These are phyloP conservation scores for Chionodraco myersi DNA, from an alignment of 2,113 vertebrate species.

Conservation along the genomic window DNA sequence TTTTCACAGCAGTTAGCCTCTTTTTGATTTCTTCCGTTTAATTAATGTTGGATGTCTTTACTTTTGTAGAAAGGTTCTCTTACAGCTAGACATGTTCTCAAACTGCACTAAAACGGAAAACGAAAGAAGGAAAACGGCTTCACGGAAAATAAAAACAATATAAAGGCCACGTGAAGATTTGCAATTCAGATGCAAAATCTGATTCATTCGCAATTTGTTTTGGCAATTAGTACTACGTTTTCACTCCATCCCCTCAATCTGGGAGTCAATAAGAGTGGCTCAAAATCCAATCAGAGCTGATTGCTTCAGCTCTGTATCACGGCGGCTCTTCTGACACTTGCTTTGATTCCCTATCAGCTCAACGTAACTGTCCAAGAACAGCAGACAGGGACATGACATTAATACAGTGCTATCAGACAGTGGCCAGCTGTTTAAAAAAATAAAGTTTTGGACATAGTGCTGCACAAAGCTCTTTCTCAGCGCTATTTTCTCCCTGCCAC, in stretches of 20 bases:
- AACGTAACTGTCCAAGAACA: constrained; percentile 39
- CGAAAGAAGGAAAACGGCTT: constrained; percentile 23
- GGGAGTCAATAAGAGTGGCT: constrained; percentile 71
- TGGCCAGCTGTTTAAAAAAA: constrained; percentile 31
- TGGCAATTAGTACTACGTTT: constrained; percentile 67
- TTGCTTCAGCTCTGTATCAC: constrained; percentile 67
- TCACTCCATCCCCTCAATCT: constrained; percentile 61
- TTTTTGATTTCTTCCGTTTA: not conserved
- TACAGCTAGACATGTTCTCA: not conserved
- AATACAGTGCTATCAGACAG: constrained; percentile 68
- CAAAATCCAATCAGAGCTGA: constrained; percentile 78
- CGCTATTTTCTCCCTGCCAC: constrained; percentile 29
- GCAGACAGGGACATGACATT: constrained; percentile 48
- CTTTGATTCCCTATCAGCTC: constrained; percentile 54
- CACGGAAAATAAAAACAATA: not conserved
- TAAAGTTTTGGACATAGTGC: not conserved
- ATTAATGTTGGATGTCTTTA: not conserved
- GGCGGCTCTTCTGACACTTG: constrained; percentile 48
- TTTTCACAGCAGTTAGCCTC: constrained; percentile 14
- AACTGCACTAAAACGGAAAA: not conserved
- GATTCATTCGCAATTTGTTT: constrained; percentile 70
- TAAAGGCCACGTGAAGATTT: constrained; percentile 20
- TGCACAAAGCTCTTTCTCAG: constrained; percentile 23
- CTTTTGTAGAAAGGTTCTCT: not conserved
- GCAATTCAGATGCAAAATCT: constrained; percentile 52